phyloP scores from a whole-genome alignment of 30 jellyfish, hydroid and myxozoan genomes.

The Aurelia aurita region DNA sequence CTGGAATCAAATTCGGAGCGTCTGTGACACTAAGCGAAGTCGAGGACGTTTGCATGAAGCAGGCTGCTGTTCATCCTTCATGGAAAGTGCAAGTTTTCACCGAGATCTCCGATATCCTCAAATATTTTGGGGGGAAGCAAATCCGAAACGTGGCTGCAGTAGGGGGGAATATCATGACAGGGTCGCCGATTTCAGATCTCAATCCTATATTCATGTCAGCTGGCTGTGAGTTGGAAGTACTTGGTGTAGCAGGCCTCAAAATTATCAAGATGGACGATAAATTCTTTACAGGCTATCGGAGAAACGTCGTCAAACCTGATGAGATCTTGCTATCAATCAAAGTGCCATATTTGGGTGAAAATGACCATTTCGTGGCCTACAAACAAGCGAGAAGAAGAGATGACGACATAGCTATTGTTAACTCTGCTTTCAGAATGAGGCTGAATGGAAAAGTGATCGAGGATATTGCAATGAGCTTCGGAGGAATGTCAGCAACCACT shows the following conservation, averaged over 20 bases:
- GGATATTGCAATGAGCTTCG: conserved; percentile 26
- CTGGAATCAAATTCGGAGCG: conserved; percentile 30
- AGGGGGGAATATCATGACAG: conserved; percentile 45
- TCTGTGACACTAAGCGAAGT: conserved; percentile 40
- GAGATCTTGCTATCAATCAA: conserved; percentile 34
- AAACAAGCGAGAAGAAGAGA: conserved; percentile 50
- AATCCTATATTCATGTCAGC: conserved; percentile 42
- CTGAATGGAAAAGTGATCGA: conserved; percentile 28
- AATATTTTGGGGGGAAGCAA: conserved; percentile 45
- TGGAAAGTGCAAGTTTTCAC: conserved; percentile 46
- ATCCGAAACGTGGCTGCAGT: conserved; percentile 48
- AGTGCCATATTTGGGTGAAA: conserved; percentile 34
- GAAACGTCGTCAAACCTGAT: conserved; percentile 30
- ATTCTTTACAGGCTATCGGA: conserved; percentile 38
- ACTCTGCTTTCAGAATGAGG: conserved; percentile 30
- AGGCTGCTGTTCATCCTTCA: conserved; percentile 18
- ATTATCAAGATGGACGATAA: conserved; percentile 27
- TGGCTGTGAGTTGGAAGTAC: conserved; percentile 25
- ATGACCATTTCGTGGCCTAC: conserved; percentile 20
- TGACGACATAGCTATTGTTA: conserved; percentile 51
- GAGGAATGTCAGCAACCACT: conserved; percentile 50
- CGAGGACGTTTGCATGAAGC: conserved; percentile 7
- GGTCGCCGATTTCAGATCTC: conserved; percentile 46
- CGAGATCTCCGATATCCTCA: conserved; percentile 19
- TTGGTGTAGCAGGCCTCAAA: neutral